phyloP scores from a whole-genome alignment of 2,113 vertebrate species.

The Strix uralensis region DNA sequence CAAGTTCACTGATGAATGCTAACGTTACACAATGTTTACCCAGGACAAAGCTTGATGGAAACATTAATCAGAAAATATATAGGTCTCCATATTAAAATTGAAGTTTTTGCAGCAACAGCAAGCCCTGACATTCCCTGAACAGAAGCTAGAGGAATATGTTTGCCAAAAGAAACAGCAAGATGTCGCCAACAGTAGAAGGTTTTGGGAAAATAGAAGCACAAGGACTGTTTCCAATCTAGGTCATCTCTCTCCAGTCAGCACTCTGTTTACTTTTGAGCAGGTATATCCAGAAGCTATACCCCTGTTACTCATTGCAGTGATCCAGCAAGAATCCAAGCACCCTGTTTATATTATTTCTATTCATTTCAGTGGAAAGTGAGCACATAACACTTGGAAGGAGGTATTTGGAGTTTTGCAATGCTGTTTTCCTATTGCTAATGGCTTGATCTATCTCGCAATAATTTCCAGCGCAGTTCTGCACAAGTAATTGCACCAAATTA shows the following conservation, averaged over 20 bases:
- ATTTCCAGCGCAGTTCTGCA: background rate
- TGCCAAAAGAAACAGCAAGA: conserved; percentile 18
- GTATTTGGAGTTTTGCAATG: background rate
- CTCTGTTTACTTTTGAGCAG: background rate
- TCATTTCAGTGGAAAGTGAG: background rate
- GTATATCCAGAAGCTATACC: background rate
- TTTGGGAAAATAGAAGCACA: background rate
- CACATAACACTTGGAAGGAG: background rate
- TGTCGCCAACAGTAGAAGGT: background rate
- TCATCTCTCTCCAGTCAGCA: background rate
- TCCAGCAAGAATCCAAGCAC: background rate
- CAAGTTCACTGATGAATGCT: background rate
- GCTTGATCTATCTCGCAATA: background rate
- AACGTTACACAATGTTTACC: background rate
- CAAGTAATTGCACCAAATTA: background rate
- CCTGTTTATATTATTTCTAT: background rate
- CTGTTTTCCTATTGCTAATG: background rate
- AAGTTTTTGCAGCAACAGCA: background rate
- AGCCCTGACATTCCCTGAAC: background rate
- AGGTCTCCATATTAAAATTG: background rate
- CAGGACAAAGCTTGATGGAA: background rate
- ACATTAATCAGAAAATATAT: conserved; percentile 22
- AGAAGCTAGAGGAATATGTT: background rate
- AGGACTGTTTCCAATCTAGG: background rate
- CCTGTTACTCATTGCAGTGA: background rate